Evolutionary conservation across 1,140 invertebrate genomes (phyloP).

Genomic region (Philaenus spumarius): DNA sequence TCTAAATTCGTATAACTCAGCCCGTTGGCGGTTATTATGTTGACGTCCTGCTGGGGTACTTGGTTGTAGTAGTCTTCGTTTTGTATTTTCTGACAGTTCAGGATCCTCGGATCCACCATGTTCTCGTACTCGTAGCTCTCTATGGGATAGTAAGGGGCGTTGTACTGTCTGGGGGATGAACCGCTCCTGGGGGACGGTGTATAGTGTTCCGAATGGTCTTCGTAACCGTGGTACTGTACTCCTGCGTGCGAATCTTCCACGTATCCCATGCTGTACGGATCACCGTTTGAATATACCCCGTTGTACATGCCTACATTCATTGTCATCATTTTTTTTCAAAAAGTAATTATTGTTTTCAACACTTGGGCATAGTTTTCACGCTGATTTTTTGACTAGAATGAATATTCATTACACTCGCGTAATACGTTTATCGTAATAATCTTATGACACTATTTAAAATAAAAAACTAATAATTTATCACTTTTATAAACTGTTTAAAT

Average conservation of each 20-base stretch:
- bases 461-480: too few relatives aligned
- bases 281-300: conserved; percentile 4
- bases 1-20: conserved; percentile 87
- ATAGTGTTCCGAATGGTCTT: conserved; percentile 17
- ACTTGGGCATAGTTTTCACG: too few relatives aligned
- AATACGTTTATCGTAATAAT: too few relatives aligned
- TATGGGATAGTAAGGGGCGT: conserved; percentile 9
- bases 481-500: too few relatives aligned
- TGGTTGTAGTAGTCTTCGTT: conserved; percentile 6
- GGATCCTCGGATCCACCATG: conserved; percentile 5
- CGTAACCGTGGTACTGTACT: conserved; percentile 12
- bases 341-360: too few relatives aligned
- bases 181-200: background rate
- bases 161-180: background rate
- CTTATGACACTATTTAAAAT: too few relatives aligned
- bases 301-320: conserved; percentile 26
- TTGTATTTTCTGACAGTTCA: conserved; percentile 12
- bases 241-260: conserved; percentile 9
- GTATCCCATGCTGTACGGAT: conserved; percentile 10
- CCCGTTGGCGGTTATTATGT: conserved; percentile 75
- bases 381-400: too few relatives aligned
- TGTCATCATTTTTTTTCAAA: conserved; percentile 27
- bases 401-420: too few relatives aligned
- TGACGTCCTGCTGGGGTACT: conserved; percentile 18
- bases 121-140: conserved; percentile 14